phyloP scores from a whole-genome alignment of 2,888 invertebrate species.

The Dryocosmus kuriphilus region DNA sequence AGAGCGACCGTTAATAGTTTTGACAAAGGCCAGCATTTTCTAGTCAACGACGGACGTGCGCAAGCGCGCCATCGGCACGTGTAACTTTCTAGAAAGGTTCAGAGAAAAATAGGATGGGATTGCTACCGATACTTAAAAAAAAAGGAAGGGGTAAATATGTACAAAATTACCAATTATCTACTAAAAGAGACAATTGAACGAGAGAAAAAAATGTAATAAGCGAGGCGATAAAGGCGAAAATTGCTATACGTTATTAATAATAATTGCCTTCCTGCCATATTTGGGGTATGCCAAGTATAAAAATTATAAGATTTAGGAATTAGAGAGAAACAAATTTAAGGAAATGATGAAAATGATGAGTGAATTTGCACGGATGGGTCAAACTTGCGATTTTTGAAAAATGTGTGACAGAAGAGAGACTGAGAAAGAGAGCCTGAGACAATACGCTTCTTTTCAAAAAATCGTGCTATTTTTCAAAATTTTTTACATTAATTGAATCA shows the following conservation, averaged over 20 bases:
- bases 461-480: conserved; percentile 76
- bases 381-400: conserved; percentile 47
- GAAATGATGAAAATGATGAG: conserved; percentile 57
- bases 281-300: conserved; percentile 81
- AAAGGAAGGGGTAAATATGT: conserved; percentile 55
- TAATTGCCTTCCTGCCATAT: conserved; percentile 84
- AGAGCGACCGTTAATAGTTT: conserved; percentile 35
- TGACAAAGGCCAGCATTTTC: conserved; percentile 56
- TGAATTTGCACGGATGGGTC: conserved; percentile 55
- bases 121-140: conserved; percentile 34
- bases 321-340: conserved; percentile 61
- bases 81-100: conserved; percentile 41
- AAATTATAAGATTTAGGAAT: conserved; percentile 78
- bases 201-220: conserved; percentile 38
- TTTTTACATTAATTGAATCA: conserved; percentile 66
- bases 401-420: conserved; percentile 53
- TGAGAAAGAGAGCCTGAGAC: conserved; percentile 51
- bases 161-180: conserved; percentile 64
- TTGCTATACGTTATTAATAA: conserved; percentile 79
- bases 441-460: conserved; percentile 67
- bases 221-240: conserved; percentile 61
- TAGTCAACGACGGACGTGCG: conserved; percentile 62
- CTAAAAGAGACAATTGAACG: conserved; percentile 22
- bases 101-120: conserved; percentile 39
- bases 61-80: conserved; percentile 42